Evolutionary conservation across 2,888 invertebrate genomes (phyloP), one percentile per base, ranked within the genome.

Genomic region (Callinectes sapidus): DNA sequence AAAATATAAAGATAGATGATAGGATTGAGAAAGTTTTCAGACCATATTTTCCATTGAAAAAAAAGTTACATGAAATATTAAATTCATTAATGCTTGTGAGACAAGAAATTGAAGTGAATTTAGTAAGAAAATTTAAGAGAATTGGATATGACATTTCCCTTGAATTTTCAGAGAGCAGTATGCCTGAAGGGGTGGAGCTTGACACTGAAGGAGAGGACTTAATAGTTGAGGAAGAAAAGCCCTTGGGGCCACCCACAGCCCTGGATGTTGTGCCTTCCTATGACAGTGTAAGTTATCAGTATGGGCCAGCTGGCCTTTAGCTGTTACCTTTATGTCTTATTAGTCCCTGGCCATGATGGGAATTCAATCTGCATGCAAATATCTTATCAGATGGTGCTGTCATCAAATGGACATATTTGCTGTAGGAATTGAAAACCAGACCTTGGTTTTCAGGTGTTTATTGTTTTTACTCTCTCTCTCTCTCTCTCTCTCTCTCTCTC

Each of bases 101-200:
- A 48, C 48, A 28, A 48, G 39, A 13, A 18, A 87, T 48, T 42
- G 32, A 13, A 85, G 10, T 85, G 10, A 16, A 6, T 8, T n/a
- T 85, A 13, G 16, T 85, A 39, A 35, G 16, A 39, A 48, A 48
- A 6, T 48, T 48, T 5, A 5, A 48, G 54, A 87, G 87, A 28
- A 23, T 23, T 35, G 66, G 61, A 66, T 13, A 66, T 14, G 1
- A 32, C 14, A 39, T 66, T 55, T 23, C 35, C n/a, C 39, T 14
- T 14, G 35, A 71, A 35, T 66, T 87, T 86, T 32, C 90, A 90
- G 90, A 90, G 48, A 10, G 54, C 86, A 39, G 5, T 13, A 89
- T 91, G 81, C 91, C 91, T 77, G 91, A 91, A 10, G 91, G 88
- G 16, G 77, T 91, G 23, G 54, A 81, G n/a, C 87, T 91, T 18